Percentiles rank a stretch among this genome's conserved stretches.
phyloP scores from a whole-genome alignment of 2,797 vertebrate genomes.

The Fistularia tabacaria region DNA sequence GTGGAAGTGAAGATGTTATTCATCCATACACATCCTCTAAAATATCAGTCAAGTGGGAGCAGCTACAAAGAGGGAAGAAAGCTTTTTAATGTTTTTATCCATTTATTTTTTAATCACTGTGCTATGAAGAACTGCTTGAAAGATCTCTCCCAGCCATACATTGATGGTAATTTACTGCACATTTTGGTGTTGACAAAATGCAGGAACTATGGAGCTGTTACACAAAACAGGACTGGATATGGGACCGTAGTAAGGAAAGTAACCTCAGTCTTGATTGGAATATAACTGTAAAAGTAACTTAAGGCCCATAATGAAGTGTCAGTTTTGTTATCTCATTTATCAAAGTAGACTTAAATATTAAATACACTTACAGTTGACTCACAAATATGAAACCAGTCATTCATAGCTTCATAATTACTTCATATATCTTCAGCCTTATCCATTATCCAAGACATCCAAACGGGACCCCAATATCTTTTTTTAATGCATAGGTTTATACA shows the following conservation, averaged over 20 bases:
- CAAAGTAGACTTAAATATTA: no score
- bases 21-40: constrained; percentile 37
- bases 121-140: constrained; percentile 27
- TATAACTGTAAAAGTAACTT: constrained; percentile 11
- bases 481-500: no score
- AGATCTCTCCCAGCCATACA: constrained; percentile 35
- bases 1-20: constrained; percentile 50
- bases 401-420: no score
- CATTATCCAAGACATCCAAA: no score
- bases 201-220: constrained; percentile 5
- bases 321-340: no score
- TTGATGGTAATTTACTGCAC: constrained; percentile 33
- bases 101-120: constrained; percentile 17
- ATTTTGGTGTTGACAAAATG: constrained; percentile 34
- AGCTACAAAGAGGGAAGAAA: constrained; percentile 17
- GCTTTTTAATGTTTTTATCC: constrained; percentile 15
- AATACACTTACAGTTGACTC: no score
- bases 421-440: no score
- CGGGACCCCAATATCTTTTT: no score
- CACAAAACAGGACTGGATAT: constrained; percentile 41
- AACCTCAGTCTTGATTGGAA: constrained; percentile 21
- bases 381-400: no score
- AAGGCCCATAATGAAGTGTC: constrained; percentile 2
- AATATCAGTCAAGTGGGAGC: constrained; percentile 45
- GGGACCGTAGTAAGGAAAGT: constrained; percentile 9